A percentile compares a stretch with the other conserved stretches of the same genome.
Evolutionary conservation across 1,140 invertebrate species (phyloP).

Genomic region (Maconellicoccus hirsutus): DNA sequence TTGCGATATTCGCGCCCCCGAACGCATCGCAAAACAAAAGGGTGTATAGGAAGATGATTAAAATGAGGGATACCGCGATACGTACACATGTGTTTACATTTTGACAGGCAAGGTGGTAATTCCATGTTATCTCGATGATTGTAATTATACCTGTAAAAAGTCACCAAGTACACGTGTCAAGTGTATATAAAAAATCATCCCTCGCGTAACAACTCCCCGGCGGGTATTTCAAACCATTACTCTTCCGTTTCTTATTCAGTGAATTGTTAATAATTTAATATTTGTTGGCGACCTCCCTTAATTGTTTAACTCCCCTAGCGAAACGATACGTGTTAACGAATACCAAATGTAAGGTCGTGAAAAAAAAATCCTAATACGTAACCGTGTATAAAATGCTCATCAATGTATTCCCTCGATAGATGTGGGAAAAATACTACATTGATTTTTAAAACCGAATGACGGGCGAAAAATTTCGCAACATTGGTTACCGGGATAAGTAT

Average conservation of each 20-base stretch:
- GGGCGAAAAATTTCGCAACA: too few relatives aligned
- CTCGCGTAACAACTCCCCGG: conserved; percentile 4
- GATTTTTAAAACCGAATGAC: neutral
- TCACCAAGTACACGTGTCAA: too few relatives aligned
- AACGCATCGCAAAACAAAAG: too few relatives aligned
- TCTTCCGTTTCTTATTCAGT: conserved; percentile 16
- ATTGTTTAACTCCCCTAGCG: conserved; percentile 12
- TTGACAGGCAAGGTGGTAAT: too few relatives aligned
- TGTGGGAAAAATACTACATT: neutral
- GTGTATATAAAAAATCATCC: neutral
- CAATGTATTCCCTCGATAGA: neutral
- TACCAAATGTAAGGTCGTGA: neutral
- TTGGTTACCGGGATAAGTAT: too few relatives aligned
- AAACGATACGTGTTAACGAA: conserved; percentile 14
- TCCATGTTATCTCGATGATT: too few relatives aligned
- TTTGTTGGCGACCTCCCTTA: conserved; percentile 18
- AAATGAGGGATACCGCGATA: too few relatives aligned
- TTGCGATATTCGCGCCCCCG: too few relatives aligned
- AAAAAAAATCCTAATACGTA: neutral
- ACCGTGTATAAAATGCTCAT: neutral
- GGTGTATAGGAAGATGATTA: too few relatives aligned
- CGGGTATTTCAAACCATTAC: conserved; percentile 20
- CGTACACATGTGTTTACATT: too few relatives aligned
- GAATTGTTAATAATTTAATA: conserved; percentile 21
- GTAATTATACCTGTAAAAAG: too few relatives aligned